Base-by-base conservation (phyloP, 2,113 vertebrate species). In the Pelobates fuscus region DNA sequence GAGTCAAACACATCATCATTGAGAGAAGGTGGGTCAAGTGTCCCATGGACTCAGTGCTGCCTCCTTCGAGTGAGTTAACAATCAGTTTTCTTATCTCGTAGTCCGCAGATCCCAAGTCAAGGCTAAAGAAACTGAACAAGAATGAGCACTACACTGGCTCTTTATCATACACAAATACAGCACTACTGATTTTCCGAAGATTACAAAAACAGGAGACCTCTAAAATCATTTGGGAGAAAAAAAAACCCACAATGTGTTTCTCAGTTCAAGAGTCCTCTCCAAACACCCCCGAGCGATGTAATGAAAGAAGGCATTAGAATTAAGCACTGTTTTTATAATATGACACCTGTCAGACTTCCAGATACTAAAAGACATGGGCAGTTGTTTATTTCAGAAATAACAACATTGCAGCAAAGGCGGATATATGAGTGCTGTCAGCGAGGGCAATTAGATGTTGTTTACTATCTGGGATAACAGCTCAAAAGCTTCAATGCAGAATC, bases 291-390 rank as follows among this genome's bases (percentile, higher is more conserved):
- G 63, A 67, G 71, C 73, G 29, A 61, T 77, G 73, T 68, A 77
- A 77, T 77, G 73, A 77, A 77, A 68, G 67, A 77, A 12, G 79
- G 78, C 82, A 80, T 82, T 78, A 78, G 81, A 87, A 88, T 85
- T 85, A 84, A 82, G 54, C 78, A 60, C 77, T 78, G 82, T 68
- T 83, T 82, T 81, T 46, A 68, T 83, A 82, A 83, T 85, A 79
- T 82, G 84, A 87, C 82, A 85, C 82, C 87, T 88, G 83, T 84
- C 86, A 87, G 82, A 79, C 82, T 86, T 82, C 73, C 62, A 80
- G 75, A 81, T 84, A 67, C 65, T 75, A 60, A 83, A 84, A 83
- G 80, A 82, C 18, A 70, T 0, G 61, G 81, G 81, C 82, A 72
- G 76, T 84, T 71, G 72, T 80, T 83, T 79, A 82, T 81, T 83